phyloP scores from a whole-genome alignment of 2,888 invertebrate genomes.

The Alcis repandata region DNA sequence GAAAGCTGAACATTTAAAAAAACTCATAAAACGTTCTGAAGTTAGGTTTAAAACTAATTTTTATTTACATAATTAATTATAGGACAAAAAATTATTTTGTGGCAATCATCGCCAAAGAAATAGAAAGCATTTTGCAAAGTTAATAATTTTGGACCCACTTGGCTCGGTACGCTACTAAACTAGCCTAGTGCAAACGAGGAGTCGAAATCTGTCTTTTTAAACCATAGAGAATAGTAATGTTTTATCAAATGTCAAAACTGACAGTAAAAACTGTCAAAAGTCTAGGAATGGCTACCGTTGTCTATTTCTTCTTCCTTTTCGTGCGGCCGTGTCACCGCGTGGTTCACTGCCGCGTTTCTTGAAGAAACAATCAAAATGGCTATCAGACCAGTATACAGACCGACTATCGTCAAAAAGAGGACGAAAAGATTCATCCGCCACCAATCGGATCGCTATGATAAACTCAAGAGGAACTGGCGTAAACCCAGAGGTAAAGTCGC shows the following conservation, averaged over 20 bases:
- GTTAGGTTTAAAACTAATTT: no score
- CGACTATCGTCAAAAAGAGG: slow-evolving; percentile 98
- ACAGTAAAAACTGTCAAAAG: slow-evolving; percentile 41
- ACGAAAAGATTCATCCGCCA: slow-evolving; percentile 99
- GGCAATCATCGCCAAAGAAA: no score
- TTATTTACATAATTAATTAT: no score
- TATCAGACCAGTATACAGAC: slow-evolving; percentile 95
- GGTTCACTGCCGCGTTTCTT: slow-evolving; percentile 79
- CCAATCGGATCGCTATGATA: slow-evolving; percentile 99
- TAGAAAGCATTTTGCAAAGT: no score
- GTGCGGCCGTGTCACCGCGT: slow-evolving; percentile 86
- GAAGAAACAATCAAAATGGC: slow-evolving; percentile 90
- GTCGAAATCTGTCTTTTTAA: not conserved
- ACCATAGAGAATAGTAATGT: slow-evolving; percentile 48
- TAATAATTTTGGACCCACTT: no score
- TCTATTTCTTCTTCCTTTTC: slow-evolving; percentile 84
- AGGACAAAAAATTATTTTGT: no score
- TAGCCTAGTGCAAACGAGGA: not conserved
- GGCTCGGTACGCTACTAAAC: no score
- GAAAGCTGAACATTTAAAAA: no score
- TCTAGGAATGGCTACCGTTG: slow-evolving; percentile 74
- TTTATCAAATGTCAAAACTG: slow-evolving; percentile 18
- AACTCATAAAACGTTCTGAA: no score
- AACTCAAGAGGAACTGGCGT: slow-evolving; percentile 98
- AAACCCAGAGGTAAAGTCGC: slow-evolving; percentile 94